phyloP scores from a whole-genome alignment of 2,113 vertebrate genomes.

The Ailuropoda melanoleuca region DNA sequence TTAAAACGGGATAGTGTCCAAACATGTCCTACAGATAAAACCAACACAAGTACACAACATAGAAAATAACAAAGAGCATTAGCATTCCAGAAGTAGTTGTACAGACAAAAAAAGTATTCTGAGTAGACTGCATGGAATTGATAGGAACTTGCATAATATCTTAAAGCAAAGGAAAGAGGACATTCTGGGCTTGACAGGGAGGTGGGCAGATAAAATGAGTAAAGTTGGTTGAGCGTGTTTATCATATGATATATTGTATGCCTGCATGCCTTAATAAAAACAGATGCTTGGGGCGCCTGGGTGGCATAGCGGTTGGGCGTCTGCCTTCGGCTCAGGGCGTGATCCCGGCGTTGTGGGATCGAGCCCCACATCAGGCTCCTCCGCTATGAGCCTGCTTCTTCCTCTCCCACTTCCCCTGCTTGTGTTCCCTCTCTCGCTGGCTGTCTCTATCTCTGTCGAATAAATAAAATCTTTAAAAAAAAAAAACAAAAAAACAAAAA shows the following conservation, averaged over 20 bases:
- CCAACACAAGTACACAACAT: background rate
- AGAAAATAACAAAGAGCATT: background rate
- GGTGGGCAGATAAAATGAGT: background rate
- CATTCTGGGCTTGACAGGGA: background rate
- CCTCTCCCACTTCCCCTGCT: no score
- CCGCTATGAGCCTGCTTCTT: no score
- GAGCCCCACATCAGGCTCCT: no score
- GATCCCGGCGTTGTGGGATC: no score
- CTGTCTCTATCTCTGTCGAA: no score
- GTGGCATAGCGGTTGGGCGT: no score
- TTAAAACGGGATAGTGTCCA: background rate
- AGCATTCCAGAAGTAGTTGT: background rate
- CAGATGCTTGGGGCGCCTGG: no score
- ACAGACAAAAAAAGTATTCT: background rate
- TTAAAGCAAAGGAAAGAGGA: conserved; percentile 30
- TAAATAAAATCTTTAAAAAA: no score
- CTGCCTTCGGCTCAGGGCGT: no score
- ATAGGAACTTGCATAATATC: background rate
- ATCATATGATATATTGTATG: background rate
- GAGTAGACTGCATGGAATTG: background rate
- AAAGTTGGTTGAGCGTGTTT: background rate
- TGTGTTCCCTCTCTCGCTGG: no score
- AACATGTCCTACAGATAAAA: conserved; percentile 3
- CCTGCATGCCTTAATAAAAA: background rate
- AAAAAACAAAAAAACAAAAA: no score